A percentile compares a stretch with the other conserved stretches of the same genome.
Evolutionary conservation across 2,888 invertebrate species (phyloP).

Genomic region (Eristalinus aeneus): DNA sequence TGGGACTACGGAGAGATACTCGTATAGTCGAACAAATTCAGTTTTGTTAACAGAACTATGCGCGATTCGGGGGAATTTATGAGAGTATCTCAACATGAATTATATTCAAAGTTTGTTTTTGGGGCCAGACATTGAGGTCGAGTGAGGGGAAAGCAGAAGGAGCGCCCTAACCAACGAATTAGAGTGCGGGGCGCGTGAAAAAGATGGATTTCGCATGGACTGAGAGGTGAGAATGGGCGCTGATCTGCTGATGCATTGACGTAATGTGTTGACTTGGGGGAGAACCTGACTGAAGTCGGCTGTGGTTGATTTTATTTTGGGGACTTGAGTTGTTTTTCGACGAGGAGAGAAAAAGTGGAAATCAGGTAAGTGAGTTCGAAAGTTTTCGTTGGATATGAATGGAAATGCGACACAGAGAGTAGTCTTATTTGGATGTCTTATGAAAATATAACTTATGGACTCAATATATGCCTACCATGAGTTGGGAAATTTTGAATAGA

Average conservation of each 20-base stretch:
- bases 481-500: too few relatives aligned
- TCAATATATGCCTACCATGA: too few relatives aligned
- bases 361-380: too few relatives aligned
- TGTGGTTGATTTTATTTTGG: too few relatives aligned
- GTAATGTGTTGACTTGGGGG: background rate
- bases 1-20: conserved; percentile 35
- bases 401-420: too few relatives aligned
- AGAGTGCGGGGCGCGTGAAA: background rate
- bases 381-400: too few relatives aligned
- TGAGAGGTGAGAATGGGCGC: conserved; percentile 37
- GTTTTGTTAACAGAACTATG: conserved; percentile 69
- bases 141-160: background rate
- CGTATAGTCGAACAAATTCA: conserved; percentile 68
- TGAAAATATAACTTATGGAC: too few relatives aligned
- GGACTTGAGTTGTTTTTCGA: too few relatives aligned
- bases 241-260: conserved; percentile 41
- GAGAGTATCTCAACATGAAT: conserved; percentile 70
- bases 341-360: too few relatives aligned
- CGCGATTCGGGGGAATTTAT: conserved; percentile 54
- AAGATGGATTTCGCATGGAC: conserved; percentile 8
- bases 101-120: conserved; percentile 66
- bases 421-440: too few relatives aligned
- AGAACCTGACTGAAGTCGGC: too few relatives aligned
- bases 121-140: conserved; percentile 39
- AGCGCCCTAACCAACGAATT: background rate